Evolutionary conservation across 1,140 invertebrate species (phyloP).

Genomic region (Eriocheir sinensis): DNA sequence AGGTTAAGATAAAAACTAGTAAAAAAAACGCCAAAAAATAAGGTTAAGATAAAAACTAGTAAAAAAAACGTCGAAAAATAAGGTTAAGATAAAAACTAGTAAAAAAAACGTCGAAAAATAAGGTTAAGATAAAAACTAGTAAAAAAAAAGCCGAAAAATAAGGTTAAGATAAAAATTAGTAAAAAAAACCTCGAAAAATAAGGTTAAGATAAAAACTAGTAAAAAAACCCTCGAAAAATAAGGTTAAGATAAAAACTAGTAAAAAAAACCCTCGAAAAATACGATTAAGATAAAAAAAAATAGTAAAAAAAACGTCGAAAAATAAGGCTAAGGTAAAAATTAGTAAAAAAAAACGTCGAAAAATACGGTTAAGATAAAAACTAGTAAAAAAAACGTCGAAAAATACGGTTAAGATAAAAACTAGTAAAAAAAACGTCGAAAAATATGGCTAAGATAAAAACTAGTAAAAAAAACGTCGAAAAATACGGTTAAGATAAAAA

Average conservation of each 20-base stretch:
- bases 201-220: too few relatives aligned
- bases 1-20: not conserved
- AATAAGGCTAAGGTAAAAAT: too few relatives aligned
- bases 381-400: not conserved
- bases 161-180: not conserved
- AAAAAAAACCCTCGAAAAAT: not conserved
- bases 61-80: not conserved
- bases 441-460: not conserved
- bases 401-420: not conserved
- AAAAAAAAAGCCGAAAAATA: not conserved
- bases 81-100: not conserved
- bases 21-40: too few relatives aligned
- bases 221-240: not conserved
- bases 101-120: not conserved
- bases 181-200: not conserved
- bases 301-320: too few relatives aligned
- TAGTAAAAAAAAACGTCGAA: not conserved
- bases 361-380: not conserved
- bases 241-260: not conserved
- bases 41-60: too few relatives aligned
- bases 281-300: too few relatives aligned
- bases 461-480: not conserved
- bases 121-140: not conserved
- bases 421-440: not conserved
- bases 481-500: too few relatives aligned